Base-by-base conservation (phyloP, 2,888 invertebrate species). In the Dicyrtomina minuta region DNA sequence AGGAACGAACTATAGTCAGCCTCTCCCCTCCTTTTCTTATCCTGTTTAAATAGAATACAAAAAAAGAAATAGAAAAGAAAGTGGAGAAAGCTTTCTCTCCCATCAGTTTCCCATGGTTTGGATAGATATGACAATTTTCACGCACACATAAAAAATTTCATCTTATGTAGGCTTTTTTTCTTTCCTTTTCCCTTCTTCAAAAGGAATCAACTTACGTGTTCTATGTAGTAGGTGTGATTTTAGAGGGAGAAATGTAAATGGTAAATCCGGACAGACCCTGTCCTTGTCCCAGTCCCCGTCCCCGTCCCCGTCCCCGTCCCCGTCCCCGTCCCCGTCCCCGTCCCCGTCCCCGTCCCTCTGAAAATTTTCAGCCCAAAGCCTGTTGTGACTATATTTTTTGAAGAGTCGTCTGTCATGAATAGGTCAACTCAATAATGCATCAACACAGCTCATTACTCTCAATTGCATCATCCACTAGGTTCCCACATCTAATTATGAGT, bases 391-490 rank as follows among this genome's bases (percentile, higher is more conserved):
- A n/a, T n/a, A n/a, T n/a, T n/a, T n/a, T n/a, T n/a, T n/a, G n/a
- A n/a, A n/a, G n/a, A n/a, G 53, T 13, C 53, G 22, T 53, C 53
- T 53, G 53, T 13, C 24, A 53, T 53, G 53, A 53, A 53, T 46
- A 12, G 3, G 22, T 17, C 33, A 12, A n/a, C n/a, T n/a, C 41
- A 51, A 10, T 66, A n/a, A 73, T 72, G 70, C 73, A 74, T 75
- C 72, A 72, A 70, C 71, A 70, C 72, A 71, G 70, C 69, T 75
- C 73, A 74, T 75, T 74, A 74, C 67, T 60, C 64, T 53, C 68
- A 70, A 73, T 74, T 71, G 73, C 72, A 68, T 61, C 72, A 65
- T 66, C 66, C 44, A 41, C 51, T 33, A n/a, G 8, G 33, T 33
- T 22, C 55, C 60, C 13, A 44, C 70, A 46, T 66, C 62, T 58